phyloP scores from a whole-genome alignment of 92 coral and sea anemone genomes.

The Galaxea fascicularis region DNA sequence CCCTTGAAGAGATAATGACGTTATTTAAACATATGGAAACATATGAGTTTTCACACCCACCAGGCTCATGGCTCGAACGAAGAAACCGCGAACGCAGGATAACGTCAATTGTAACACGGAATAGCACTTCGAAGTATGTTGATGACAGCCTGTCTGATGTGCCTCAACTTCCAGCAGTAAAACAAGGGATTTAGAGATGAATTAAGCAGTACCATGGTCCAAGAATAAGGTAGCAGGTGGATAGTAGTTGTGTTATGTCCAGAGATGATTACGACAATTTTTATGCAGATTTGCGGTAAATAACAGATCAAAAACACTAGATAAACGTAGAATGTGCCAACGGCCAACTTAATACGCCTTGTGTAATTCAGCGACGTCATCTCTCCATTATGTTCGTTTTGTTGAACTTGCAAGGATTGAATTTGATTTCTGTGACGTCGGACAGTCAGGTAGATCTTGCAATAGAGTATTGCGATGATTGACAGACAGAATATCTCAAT shows the following conservation, averaged over 20 bases:
- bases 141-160: background rate
- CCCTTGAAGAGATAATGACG: too few species aligned
- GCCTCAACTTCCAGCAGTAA: constrained; percentile 19
- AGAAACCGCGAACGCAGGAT: too few species aligned
- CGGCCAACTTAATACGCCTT: background rate
- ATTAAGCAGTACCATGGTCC: background rate
- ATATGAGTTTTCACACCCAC: too few species aligned
- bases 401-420: background rate
- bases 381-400: background rate
- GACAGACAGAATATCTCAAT: background rate
- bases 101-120: background rate
- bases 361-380: background rate
- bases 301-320: background rate
- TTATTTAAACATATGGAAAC: too few species aligned
- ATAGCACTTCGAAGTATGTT: background rate
- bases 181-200: too few species aligned
- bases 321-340: background rate
- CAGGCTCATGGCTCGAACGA: too few species aligned
- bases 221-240: background rate
- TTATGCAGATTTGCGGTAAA: background rate
- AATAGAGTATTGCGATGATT: background rate
- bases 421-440: constrained; percentile 10
- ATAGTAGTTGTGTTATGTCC: too few species aligned
- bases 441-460: background rate
- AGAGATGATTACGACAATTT: background rate